Conservation (phyloP, 2,797 vertebrate species). For the Lophius americanus region DNA sequence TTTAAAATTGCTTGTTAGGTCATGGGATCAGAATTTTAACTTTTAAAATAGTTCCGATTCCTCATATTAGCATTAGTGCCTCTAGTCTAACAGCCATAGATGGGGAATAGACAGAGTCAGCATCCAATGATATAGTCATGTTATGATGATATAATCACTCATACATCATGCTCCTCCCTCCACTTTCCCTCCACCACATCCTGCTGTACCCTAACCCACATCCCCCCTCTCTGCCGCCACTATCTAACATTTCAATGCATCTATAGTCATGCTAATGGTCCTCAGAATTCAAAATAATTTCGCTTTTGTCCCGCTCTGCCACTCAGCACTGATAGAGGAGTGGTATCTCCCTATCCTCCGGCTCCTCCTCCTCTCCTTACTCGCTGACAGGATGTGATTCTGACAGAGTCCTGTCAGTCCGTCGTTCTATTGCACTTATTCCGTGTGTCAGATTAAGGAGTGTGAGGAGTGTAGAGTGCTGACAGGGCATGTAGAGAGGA, state of each 20-base stretch:
- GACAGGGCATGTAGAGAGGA: conserved; percentile 59
- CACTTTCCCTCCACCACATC: conserved; percentile 25
- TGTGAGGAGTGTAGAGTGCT: conserved; percentile 59
- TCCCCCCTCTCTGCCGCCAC: conserved; percentile 35
- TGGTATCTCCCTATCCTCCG: conserved; percentile 56
- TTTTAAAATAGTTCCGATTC: neutral
- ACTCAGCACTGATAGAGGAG: conserved; percentile 74
- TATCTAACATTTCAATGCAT: conserved; percentile 75
- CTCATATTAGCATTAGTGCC: neutral
- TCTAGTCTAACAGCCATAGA: neutral
- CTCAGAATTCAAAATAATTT: conserved; percentile 70
- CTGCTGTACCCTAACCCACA: conserved; percentile 17
- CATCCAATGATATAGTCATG: conserved; percentile 26
- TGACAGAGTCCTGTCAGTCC: conserved; percentile 66
- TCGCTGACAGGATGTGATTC: conserved; percentile 52
- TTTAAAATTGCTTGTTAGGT: too few species aligned
- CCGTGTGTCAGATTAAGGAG: conserved; percentile 65
- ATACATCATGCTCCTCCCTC: conserved; percentile 28
- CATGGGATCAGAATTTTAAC: too few species aligned
- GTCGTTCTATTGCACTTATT: conserved; percentile 53
- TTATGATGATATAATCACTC: conserved; percentile 27
- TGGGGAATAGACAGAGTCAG: conserved; percentile 9
- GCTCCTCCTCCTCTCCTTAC: conserved; percentile 29
- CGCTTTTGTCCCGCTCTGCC: conserved; percentile 73
- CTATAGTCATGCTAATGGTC: conserved; percentile 82